Evolutionary conservation across 2,113 vertebrate species (phyloP).

Genomic region (Reinhardtius hippoglossoides): DNA sequence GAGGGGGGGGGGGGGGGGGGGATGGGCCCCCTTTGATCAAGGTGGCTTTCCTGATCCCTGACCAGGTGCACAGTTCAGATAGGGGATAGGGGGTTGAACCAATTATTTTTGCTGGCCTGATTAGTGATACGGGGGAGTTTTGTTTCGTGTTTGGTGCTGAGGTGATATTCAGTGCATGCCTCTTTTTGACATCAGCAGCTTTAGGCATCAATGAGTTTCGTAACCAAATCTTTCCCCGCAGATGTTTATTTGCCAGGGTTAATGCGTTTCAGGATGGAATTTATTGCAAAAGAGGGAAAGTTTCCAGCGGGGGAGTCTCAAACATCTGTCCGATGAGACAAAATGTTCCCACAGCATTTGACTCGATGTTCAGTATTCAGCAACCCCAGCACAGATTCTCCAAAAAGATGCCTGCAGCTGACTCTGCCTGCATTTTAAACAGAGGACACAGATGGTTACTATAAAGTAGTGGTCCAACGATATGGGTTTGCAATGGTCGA

Average conservation of each 20-base stretch:
- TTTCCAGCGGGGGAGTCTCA: constrained; percentile 14
- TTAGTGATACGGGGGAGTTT: too few species aligned
- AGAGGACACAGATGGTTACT: constrained; percentile 11
- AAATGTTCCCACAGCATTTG: constrained; percentile 60
- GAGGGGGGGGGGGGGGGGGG: too few species aligned
- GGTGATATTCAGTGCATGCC: not conserved
- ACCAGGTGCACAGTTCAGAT: too few species aligned
- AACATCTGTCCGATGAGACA: constrained; percentile 35
- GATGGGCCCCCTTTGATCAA: too few species aligned
- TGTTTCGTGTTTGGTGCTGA: too few species aligned
- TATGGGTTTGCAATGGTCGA: not conserved
- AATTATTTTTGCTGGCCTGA: too few species aligned
- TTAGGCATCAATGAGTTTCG: not conserved
- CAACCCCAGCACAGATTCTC: constrained; percentile 9
- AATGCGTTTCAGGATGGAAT: constrained; percentile 7
- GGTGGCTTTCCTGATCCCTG: too few species aligned
- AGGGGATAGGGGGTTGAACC: too few species aligned
- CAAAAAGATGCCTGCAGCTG: not conserved
- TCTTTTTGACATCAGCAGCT: not conserved
- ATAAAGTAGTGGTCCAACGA: not conserved
- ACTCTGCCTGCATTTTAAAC: constrained; percentile 26
- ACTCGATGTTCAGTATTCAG: constrained; percentile 22
- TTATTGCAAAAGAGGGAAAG: not conserved
- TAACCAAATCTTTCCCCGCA: not conserved
- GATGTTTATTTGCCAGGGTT: constrained; percentile 20